Evolutionary conservation across 2,797 vertebrate genomes (phyloP).

Genomic region (Sparus aurata): DNA sequence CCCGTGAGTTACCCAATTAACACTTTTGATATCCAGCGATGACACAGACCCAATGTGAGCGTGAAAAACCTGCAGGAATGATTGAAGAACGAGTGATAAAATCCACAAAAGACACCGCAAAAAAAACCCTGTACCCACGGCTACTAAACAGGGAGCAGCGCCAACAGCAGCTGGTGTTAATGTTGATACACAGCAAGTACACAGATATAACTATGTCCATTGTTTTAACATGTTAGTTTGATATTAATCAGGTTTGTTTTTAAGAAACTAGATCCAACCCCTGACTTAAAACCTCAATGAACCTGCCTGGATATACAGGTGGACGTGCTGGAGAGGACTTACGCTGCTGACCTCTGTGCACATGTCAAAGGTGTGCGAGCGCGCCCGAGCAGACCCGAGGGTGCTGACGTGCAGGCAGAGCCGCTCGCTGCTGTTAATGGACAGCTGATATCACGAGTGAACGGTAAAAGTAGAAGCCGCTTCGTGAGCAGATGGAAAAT

Average conservation of each 20-base stretch:
- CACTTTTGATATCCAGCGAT: background rate
- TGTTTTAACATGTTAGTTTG: background rate
- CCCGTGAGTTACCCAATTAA: background rate
- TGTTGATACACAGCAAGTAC: background rate
- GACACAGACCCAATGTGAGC: background rate
- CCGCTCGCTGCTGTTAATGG: constrained; percentile 89
- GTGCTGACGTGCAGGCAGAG: constrained; percentile 85
- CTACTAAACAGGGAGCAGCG: background rate
- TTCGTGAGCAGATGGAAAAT: constrained; percentile 93
- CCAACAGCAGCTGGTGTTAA: background rate
- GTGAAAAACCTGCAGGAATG: background rate
- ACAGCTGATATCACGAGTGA: constrained; percentile 95
- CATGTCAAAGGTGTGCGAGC: constrained; percentile 13
- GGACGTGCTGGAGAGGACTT: background rate
- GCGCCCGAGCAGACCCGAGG: constrained; percentile 60
- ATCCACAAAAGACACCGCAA: too few species aligned
- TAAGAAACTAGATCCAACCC: background rate
- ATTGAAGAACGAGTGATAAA: background rate
- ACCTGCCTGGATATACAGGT: background rate
- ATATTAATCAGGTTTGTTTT: too few species aligned
- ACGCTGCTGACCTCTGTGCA: constrained; percentile 7
- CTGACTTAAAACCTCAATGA: background rate
- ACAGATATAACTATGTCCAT: background rate
- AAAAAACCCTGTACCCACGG: background rate
- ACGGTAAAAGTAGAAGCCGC: constrained; percentile 89